These are phyloP conservation scores for Daktulosphaira vitifoliae DNA, from an alignment of 1,140 invertebrate genomes.

Conservation along the genomic window DNA sequence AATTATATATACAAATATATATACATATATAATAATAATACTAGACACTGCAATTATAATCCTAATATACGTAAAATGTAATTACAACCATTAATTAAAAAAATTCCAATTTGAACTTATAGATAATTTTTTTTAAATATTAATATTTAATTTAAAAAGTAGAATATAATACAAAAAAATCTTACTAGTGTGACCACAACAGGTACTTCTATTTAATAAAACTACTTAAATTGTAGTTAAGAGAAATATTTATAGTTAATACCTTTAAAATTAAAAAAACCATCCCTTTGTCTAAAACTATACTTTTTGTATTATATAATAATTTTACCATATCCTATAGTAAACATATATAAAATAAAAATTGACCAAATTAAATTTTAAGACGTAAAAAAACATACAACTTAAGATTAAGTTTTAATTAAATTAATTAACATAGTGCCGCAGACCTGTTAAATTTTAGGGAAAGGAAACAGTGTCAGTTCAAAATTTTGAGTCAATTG, in stretches of 20 bases:
- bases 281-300: slow-evolving; percentile 31
- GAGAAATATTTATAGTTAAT: slow-evolving; percentile 15
- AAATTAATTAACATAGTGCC: slow-evolving; percentile 29
- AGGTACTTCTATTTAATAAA: slow-evolving; percentile 23
- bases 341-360: slow-evolving; percentile 31
- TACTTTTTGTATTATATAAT: slow-evolving; percentile 24
- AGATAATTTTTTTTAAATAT: slow-evolving; percentile 12
- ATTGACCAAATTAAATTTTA: slow-evolving; percentile 3
- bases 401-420: slow-evolving; percentile 28
- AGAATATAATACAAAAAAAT: slow-evolving; percentile 29
- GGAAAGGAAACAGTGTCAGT: slow-evolving; percentile 13
- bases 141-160: slow-evolving; percentile 13
- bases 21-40: background rate
- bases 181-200: slow-evolving; percentile 14
- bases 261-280: slow-evolving; percentile 32
- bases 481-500: slow-evolving; percentile 5
- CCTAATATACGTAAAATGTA: slow-evolving; percentile 11
- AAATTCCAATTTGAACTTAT: slow-evolving; percentile 27
- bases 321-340: slow-evolving; percentile 28
- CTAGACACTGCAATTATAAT: slow-evolving; percentile 18
- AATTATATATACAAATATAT: too few species aligned
- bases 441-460: slow-evolving; percentile 5
- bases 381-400: slow-evolving; percentile 29
- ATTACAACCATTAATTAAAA: slow-evolving; percentile 22
- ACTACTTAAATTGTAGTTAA: slow-evolving; percentile 21